Conservation (phyloP, 92 coral and sea anemone species). For the Parazoanthus atlanticus region DNA sequence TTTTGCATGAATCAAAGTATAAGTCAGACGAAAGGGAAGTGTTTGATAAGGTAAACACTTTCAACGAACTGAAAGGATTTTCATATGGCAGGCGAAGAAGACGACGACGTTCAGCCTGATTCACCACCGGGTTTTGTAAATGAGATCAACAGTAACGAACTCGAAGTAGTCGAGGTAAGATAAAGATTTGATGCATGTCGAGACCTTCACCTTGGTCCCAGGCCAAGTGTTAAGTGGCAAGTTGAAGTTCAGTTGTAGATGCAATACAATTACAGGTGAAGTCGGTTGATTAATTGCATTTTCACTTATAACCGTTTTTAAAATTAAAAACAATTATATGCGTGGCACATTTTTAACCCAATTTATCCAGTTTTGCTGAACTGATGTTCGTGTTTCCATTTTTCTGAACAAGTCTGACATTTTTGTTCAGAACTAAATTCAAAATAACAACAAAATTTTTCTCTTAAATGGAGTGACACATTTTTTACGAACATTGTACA, state of each 20-base stretch:
- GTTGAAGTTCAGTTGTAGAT: neutral
- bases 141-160: constrained; percentile 85
- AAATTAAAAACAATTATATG: neutral
- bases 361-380: too few relatives aligned
- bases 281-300: neutral
- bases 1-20: neutral
- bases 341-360: too few relatives aligned
- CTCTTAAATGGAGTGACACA: too few relatives aligned
- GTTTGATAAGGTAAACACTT: neutral
- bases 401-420: too few relatives aligned
- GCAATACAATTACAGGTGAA: neutral
- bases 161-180: constrained; percentile 75
- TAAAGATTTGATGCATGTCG: neutral
- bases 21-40: neutral
- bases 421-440: too few relatives aligned
- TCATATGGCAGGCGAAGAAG: constrained; percentile 54
- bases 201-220: neutral
- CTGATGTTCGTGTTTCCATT: too few relatives aligned
- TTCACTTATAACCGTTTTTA: neutral
- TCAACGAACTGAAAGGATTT: constrained; percentile 16
- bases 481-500: too few relatives aligned
- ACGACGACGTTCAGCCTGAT: constrained; percentile 82
- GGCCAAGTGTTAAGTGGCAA: too few relatives aligned
- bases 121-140: constrained; percentile 94
- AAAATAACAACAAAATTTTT: too few relatives aligned